Percentiles rank a stretch among this genome's conserved stretches.
Conservation (phyloP, 2,113 vertebrate genomes). For the Erythrocercus mccallii region DNA sequence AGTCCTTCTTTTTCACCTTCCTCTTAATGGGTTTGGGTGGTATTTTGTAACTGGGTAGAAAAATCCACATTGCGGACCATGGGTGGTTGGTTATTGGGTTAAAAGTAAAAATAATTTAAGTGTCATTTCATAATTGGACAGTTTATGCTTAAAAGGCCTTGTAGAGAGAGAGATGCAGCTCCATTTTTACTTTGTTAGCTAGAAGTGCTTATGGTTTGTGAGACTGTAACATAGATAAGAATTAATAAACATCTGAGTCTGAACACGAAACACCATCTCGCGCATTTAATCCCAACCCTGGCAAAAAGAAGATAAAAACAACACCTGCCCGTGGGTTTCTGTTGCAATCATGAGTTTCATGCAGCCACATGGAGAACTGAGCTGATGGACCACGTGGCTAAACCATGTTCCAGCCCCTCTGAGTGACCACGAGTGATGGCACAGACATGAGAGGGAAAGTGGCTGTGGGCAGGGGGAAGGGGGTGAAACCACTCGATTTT, state of each 20-base stretch:
- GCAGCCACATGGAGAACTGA: background rate
- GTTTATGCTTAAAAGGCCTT: background rate
- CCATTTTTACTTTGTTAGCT: background rate
- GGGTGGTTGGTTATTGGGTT: background rate
- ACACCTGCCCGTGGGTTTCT: background rate
- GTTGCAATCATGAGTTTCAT: rapidly evolving
- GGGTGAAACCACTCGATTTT: rapidly evolving
- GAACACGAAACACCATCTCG: background rate
- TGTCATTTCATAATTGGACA: background rate
- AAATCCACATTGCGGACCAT: rapidly evolving
- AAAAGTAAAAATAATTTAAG: background rate
- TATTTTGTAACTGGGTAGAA: background rate
- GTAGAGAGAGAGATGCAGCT: background rate
- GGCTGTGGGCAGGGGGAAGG: background rate
- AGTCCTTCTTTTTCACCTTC: background rate
- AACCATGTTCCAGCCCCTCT: background rate
- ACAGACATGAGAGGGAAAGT: rapidly evolving
- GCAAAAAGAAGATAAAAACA: background rate
- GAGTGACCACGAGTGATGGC: rapidly evolving
- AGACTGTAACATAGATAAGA: background rate
- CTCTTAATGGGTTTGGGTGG: background rate
- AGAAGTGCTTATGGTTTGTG: background rate
- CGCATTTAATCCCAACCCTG: background rate
- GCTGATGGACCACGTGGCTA: background rate
- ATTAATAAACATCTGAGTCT: background rate